Base-by-base conservation (phyloP, 2,888 invertebrate species). In the Lasioglossum leucozonium region DNA sequence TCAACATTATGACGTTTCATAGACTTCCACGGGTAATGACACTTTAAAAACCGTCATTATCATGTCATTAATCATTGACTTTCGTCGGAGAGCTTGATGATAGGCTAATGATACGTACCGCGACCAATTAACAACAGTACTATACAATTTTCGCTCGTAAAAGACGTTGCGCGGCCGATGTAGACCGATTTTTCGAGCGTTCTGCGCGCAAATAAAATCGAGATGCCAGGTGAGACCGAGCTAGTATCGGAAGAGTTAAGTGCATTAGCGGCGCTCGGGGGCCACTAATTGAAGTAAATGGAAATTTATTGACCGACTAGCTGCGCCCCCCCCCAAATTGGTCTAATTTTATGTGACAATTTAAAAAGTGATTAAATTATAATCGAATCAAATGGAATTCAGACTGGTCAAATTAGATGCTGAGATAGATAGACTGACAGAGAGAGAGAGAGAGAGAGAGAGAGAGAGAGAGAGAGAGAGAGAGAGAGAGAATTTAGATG, bases 81-180 rank as follows among this genome's bases (percentile, higher is more conserved):
- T 42, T 18, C 18, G 44, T 8, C 30, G 44, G 44, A 10, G 30
- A n/a, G 30, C 44, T 30, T 44, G 30, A 42, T 42, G 42, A 30
- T 69, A 69, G n/a, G 2, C 67, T 69, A 40, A 69, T 69, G 40
- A 13, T 40, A 69, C 11, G 40, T 69, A 11, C 1, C 26, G 40
- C 22, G n/a, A 40, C 67, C 37, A 69, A 69, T 69, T 69, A 69
- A 37, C 67, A 69, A 37, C 67, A n/a, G n/a, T 37, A n/a, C n/a
- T 5, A n/a, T 69, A 69, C 37, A 69, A 69, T 69, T 34, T 65
- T 11, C 67, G 37, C 34, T 34, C 65, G 4, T 65, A 65, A 65
- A 65, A 22, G 10, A 2, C 10, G 26, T 26, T n/a, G 11, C 18
- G 10, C 2, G 22, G 22, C 4, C 37, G 67, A 67, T 34, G 10